Evolutionary conservation across 1,140 invertebrate species (phyloP), one percentile per base, ranked within the genome.

Genomic region (Drosophila virilis): DNA sequence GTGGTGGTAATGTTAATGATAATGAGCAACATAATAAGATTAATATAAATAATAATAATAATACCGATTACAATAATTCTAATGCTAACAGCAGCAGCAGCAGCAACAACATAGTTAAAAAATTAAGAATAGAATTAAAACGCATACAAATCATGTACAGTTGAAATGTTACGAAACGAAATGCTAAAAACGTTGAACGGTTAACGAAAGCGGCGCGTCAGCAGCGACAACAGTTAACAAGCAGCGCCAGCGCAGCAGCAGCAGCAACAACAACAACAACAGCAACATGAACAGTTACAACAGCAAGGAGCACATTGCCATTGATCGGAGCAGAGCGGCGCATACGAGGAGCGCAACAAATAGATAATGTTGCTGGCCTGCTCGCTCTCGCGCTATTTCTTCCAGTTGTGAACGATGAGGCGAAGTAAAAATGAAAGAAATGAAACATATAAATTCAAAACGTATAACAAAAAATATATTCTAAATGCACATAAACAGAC

Each of bases 121-220:
- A 79, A 62, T 64, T 81, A 74, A 78, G 73, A 70, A 55, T 85
- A 78, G 78, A 85, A 77, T 68, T 85, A 74, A 81, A 81, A 77
- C 76, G 79, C 71, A 81, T 84, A 52, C 78, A 81, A 74, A 76
- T 81, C 59, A 72, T 79, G 81, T 81, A 79, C 72, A 79, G 81
- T 72, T 74, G 50, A 80, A 77, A 48, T 38, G 48, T n/a, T 57
- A 74, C 12, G n/a, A 37, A 65, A 50, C 22, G 38, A 48, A n/a
- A 17, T 10, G 13, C 15, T 22, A 22, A 51, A 28, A 28, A 28
- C 22, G 22, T 65, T 2, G 32, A 60, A 68, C 52, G 22, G n/a
- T 59, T 40, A 58, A 45, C 43, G 17, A 52, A 33, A 64, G n/a
- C 58, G 42, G 17, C 5, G 58, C 32, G 10, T 35, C 57, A 65